Conservation (phyloP, 2,113 vertebrate genomes). For the Pipa parva region DNA sequence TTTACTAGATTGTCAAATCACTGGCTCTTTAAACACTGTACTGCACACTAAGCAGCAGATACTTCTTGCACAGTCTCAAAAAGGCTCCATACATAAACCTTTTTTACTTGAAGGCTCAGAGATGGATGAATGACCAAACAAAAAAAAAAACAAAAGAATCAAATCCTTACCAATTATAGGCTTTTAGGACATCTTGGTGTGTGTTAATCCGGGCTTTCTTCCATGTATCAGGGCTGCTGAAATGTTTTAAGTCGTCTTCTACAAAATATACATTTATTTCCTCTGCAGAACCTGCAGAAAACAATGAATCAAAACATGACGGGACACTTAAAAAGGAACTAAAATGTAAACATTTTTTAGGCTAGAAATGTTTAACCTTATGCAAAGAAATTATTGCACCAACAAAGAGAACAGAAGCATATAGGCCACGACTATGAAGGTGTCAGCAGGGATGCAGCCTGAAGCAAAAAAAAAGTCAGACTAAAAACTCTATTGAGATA, state of each 20-base stretch:
- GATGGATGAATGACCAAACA: neutral
- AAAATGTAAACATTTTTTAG: too few relatives aligned
- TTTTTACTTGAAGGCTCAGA: neutral
- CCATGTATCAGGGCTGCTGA: conserved; percentile 72
- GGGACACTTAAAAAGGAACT: too few relatives aligned
- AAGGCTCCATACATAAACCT: neutral
- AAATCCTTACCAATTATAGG: conserved; percentile 43
- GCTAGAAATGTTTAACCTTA: too few relatives aligned
- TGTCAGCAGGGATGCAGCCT: too few relatives aligned
- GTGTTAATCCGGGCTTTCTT: conserved; percentile 68
- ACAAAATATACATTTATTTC: conserved; percentile 82
- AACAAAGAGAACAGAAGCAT: too few relatives aligned
- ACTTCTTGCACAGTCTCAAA: neutral
- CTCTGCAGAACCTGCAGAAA: conserved; percentile 54
- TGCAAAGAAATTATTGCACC: too few relatives aligned
- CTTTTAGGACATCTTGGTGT: conserved; percentile 57
- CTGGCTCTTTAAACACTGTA: too few relatives aligned
- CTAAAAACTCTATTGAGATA: too few relatives aligned
- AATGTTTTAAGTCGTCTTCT: conserved; percentile 66
- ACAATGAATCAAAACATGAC: too few relatives aligned
- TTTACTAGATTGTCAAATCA: too few relatives aligned
- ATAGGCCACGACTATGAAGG: too few relatives aligned
- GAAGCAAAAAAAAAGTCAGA: too few relatives aligned
- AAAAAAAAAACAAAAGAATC: neutral
- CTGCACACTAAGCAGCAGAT: neutral